Conservation (phyloP, 1,140 invertebrate genomes). For the Trypoxylus dichotomus region DNA sequence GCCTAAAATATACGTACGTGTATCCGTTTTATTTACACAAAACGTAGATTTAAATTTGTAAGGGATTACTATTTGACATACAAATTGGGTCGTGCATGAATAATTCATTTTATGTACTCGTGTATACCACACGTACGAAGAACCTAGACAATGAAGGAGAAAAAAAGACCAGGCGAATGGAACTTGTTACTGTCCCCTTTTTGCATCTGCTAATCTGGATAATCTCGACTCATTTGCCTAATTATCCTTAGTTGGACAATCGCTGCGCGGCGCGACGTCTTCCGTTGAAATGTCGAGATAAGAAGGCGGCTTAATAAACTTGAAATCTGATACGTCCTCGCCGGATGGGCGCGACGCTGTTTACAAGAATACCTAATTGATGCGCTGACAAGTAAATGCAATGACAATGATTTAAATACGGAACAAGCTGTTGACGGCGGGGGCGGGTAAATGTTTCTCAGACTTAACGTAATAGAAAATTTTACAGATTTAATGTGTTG, state of each 20-base stretch:
- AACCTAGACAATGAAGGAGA: no score
- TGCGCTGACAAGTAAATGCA: conserved; percentile 13
- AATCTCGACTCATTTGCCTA: conserved; percentile 23
- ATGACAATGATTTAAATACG: background rate
- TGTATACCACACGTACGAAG: background rate
- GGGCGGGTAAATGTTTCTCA: background rate
- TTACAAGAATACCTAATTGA: conserved; percentile 20
- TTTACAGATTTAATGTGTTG: background rate
- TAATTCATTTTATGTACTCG: conserved; percentile 11
- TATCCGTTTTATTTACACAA: conserved; percentile 16
- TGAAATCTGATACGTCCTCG: conserved; percentile 7
- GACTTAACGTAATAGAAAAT: background rate
- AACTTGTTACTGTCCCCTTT: background rate
- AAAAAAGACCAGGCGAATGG: background rate
- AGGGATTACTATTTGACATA: conserved; percentile 14
- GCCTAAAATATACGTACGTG: background rate
- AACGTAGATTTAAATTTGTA: conserved; percentile 19
- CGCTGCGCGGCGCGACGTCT: conserved; percentile 15
- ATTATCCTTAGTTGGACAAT: conserved; percentile 19
- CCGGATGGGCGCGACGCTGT: background rate
- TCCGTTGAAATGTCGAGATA: conserved; percentile 4
- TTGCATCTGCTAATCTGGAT: conserved; percentile 21
- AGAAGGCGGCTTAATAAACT: conserved; percentile 21
- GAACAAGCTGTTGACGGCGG: background rate
- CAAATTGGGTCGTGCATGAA: conserved; percentile 12